Conservation (phyloP, 2,888 invertebrate species). For the Clunio marinus region DNA sequence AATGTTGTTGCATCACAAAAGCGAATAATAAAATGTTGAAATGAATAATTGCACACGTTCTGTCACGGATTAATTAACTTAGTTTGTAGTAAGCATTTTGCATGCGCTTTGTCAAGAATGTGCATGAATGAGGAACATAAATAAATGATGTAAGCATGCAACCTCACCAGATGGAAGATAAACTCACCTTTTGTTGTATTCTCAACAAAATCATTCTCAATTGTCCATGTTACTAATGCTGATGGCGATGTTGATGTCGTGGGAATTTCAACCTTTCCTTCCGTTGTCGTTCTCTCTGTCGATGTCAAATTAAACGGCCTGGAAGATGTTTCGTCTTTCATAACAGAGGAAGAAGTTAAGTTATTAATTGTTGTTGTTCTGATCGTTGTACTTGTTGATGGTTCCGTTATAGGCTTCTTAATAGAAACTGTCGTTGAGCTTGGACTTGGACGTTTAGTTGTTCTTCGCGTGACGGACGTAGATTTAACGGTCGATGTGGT, state of each 20-base stretch:
- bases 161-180: background rate
- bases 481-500: conserved; percentile 40
- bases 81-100: background rate
- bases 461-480: conserved; percentile 41
- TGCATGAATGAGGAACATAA: background rate
- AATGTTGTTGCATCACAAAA: background rate
- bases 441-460: conserved; percentile 39
- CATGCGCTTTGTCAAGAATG: background rate
- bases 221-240: conserved; percentile 57
- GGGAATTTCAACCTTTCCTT: conserved; percentile 13
- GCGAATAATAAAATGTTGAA: background rate
- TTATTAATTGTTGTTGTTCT: conserved; percentile 45
- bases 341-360: conserved; percentile 45
- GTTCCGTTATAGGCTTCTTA: conserved; percentile 42
- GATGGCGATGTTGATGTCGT: conserved; percentile 47
- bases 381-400: no score
- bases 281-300: background rate
- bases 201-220: conserved; percentile 48
- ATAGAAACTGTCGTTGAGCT: conserved; percentile 41
- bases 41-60: conserved; percentile 1
- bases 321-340: conserved; percentile 44
- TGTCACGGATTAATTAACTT: background rate
- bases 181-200: conserved; percentile 36
- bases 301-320: conserved; percentile 42
- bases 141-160: background rate